Conservation (phyloP, 2,113 vertebrate genomes). For the Paramisgurnus dabryanus region DNA sequence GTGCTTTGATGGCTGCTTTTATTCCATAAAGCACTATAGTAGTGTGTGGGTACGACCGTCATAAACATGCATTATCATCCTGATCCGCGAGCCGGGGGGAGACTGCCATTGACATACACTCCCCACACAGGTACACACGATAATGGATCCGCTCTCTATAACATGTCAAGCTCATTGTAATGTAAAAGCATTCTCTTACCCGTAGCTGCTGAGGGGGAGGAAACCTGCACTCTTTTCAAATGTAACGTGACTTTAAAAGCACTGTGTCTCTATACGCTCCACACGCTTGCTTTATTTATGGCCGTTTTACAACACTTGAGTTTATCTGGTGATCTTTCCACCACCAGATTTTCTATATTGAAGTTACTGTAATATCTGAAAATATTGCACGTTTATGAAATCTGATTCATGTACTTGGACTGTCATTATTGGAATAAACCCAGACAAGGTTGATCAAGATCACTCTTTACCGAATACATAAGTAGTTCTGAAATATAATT, state of each 20-base stretch:
- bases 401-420: background rate
- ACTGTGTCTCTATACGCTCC: background rate
- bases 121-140: slow-evolving; percentile 71
- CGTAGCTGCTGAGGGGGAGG: slow-evolving; percentile 36
- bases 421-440: background rate
- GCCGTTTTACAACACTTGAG: slow-evolving; percentile 4
- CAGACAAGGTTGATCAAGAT: no score
- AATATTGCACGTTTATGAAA: no score
- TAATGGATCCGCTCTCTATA: slow-evolving; percentile 77
- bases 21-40: slow-evolving; percentile 55
- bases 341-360: background rate
- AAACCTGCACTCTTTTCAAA: slow-evolving; percentile 47
- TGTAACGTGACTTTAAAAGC: slow-evolving; percentile 58
- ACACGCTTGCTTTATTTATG: background rate
- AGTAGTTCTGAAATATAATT: no score
- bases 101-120: slow-evolving; percentile 51
- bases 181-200: slow-evolving; percentile 72
- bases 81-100: slow-evolving; percentile 45
- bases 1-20: slow-evolving; percentile 57
- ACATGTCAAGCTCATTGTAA: slow-evolving; percentile 79
- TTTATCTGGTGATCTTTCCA: background rate
- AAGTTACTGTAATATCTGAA: background rate
- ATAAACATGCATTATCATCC: slow-evolving; percentile 61
- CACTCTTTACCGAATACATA: no score
- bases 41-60: slow-evolving; percentile 40